These are phyloP conservation scores for Denticeps clupeoides DNA, from an alignment of 2,797 vertebrate genomes.

Conservation along the genomic window DNA sequence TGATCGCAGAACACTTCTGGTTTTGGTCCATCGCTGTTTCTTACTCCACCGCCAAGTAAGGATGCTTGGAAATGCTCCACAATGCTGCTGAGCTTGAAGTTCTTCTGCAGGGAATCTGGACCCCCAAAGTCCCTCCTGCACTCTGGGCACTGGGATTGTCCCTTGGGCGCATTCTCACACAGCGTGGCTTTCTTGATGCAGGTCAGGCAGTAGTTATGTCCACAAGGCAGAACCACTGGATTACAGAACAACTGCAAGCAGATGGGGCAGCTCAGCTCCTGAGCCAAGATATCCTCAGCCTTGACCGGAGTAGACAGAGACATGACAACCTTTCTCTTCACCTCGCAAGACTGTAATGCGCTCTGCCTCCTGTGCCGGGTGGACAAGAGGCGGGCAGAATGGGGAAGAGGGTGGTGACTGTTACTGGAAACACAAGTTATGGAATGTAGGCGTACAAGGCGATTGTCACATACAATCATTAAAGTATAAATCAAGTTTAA, in stretches of 20 bases:
- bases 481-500: too few relatives aligned
- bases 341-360: too few relatives aligned
- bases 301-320: too few relatives aligned
- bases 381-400: too few relatives aligned
- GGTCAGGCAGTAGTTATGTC: slow-evolving; percentile 57
- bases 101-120: slow-evolving; percentile 39
- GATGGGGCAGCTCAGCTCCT: slow-evolving; percentile 59
- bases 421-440: too few relatives aligned
- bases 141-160: slow-evolving; percentile 44
- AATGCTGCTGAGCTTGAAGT: slow-evolving; percentile 57
- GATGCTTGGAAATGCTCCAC: slow-evolving; percentile 44
- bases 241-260: slow-evolving; percentile 50
- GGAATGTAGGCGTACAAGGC: too few relatives aligned
- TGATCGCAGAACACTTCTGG: slow-evolving; percentile 39
- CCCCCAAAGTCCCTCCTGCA: slow-evolving; percentile 45
- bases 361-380: too few relatives aligned
- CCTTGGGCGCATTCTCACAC: not conserved
- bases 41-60: not conserved
- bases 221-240: slow-evolving; percentile 51
- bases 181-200: slow-evolving; percentile 36
- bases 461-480: too few relatives aligned
- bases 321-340: too few relatives aligned
- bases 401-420: too few relatives aligned
- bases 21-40: not conserved
- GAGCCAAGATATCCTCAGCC: slow-evolving; percentile 33